phyloP scores from a whole-genome alignment of 2,888 invertebrate genomes.

The Monoplex corrugatus region DNA sequence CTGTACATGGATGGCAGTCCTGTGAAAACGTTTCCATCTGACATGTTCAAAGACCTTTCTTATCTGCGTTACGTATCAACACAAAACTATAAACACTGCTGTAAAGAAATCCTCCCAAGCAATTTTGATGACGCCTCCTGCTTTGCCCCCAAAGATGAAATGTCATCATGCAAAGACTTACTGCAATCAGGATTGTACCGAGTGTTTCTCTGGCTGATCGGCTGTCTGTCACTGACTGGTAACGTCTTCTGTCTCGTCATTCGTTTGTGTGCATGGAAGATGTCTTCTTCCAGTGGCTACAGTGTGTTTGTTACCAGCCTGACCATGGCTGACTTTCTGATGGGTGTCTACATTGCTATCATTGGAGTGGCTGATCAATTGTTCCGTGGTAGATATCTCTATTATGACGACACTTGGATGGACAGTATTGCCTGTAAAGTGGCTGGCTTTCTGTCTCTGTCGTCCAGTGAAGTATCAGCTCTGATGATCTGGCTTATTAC shows the following conservation, averaged over 20 bases:
- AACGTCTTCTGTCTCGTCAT: background rate
- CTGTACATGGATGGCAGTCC: background rate
- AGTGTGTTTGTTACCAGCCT: no score
- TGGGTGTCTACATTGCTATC: no score
- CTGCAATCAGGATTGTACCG: background rate
- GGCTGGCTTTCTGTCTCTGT: no score
- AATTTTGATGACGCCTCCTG: background rate
- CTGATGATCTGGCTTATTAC: no score
- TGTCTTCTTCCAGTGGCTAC: no score
- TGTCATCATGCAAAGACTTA: conserved; percentile 8
- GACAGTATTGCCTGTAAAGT: no score
- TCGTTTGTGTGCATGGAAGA: no score
- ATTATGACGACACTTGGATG: no score
- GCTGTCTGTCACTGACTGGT: conserved; percentile 3
- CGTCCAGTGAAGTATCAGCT: no score
- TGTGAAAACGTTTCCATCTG: background rate
- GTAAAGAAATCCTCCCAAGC: background rate
- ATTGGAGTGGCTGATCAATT: no score
- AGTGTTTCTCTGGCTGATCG: background rate
- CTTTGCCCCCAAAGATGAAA: conserved; percentile 8
- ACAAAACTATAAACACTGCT: conserved; percentile 17
- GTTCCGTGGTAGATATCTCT: no score
- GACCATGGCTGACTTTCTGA: no score
- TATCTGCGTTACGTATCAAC: background rate
- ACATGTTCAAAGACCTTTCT: background rate